Base-by-base conservation (phyloP, 2,113 vertebrate species). In the Seriola quinqueradiata region DNA sequence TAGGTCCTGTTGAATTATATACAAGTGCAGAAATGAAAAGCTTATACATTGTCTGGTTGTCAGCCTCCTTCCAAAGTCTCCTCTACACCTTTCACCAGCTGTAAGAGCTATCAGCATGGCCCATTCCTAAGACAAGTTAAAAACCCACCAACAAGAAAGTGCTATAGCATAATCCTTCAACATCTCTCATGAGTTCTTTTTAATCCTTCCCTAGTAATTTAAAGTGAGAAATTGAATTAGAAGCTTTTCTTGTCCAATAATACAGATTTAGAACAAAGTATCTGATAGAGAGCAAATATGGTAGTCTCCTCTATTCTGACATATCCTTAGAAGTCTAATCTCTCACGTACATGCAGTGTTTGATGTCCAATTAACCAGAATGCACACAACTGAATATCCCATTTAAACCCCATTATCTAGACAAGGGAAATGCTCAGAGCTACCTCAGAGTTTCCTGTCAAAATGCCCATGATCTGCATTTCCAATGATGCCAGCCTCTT, bases 281-380 rank as follows among this genome's bases (percentile, higher is more conserved):
- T 90, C 80, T 87, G 88, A 91, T 92, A 86, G 91, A 85, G 87
- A 82, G 81, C 80, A 92, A 92, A 92, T 88, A 87, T 52, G 59
- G 74, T 87, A 57, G 79, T 79, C 87, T 90, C 77, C 78, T 87
- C 75, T 87, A 67, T 77, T 87, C 90, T 90, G 91, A 91, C 86
- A 81, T 83, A 89, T 86, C 74, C 90, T 92, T 86, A 93, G 75
- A 90, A 90, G 85, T 87, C 81, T 92, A 93, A 92, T 94, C 93
- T 92, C 88, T 84, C 81, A 83, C 75, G 65, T 82, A 89, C 89
- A 87, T 75, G 77, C 84, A 54, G 86, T 83, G 87, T 92, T 92
- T 93, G 91, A 94, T 92, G 92, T 93, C 90, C 89, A 93, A 93
- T 93, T 93, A 92, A 89, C 68, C 83, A 90, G 87, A 87, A 93